Percentiles rank a stretch among this genome's conserved stretches.
phyloP scores from a whole-genome alignment of 2,888 invertebrate species.

The Phragmatobia fuliginosa region DNA sequence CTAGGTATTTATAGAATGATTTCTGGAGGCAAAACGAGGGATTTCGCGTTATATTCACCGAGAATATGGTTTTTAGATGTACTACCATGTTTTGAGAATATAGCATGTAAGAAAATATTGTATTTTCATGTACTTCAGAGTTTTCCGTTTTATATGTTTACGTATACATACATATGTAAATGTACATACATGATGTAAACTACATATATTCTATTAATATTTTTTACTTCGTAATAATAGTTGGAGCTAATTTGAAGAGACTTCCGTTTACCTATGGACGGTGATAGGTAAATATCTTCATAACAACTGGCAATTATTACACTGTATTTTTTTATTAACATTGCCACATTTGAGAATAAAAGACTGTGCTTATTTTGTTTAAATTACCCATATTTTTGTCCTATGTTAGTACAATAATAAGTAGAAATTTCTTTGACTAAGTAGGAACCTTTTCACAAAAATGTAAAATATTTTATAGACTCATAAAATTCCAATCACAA shows the following conservation, averaged over 20 bases:
- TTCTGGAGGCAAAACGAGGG: not conserved
- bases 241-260: no score
- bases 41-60: not conserved
- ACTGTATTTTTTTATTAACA: not conserved
- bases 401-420: no score
- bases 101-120: not conserved
- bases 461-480: conserved; percentile 10
- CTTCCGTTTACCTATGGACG: no score
- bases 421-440: no score
- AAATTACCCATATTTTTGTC: no score
- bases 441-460: conserved; percentile 5
- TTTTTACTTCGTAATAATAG: no score
- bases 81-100: no score
- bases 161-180: no score
- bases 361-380: not conserved
- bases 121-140: not conserved
- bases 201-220: no score
- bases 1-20: conserved; percentile 8
- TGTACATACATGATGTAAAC: no score
- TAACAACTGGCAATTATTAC: not conserved
- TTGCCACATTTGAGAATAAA: not conserved
- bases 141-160: no score
- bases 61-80: not conserved
- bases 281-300: no score
- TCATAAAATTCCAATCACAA: conserved; percentile 30